phyloP scores from a whole-genome alignment of 1,140 invertebrate genomes.

The Whitmania pigra region DNA sequence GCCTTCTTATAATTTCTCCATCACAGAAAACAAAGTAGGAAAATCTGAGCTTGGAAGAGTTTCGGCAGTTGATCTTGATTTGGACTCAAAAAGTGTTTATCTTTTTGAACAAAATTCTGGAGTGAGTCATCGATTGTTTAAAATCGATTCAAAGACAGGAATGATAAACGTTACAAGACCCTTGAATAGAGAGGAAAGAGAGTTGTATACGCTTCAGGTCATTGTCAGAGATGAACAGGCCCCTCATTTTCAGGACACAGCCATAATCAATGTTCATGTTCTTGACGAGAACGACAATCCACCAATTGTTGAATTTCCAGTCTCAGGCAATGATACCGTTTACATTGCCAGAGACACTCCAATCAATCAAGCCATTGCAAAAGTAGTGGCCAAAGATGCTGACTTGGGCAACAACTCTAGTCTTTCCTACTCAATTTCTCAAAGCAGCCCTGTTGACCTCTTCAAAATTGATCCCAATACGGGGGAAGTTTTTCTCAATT shows the following conservation, averaged over 20 bases:
- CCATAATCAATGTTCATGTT: constrained; percentile 66
- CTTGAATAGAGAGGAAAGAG: background rate
- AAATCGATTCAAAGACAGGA: constrained; percentile 3
- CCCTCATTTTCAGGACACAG: constrained; percentile 37
- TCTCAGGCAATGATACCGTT: constrained; percentile 21
- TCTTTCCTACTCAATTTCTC: constrained; percentile 14
- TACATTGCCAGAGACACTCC: constrained; percentile 16
- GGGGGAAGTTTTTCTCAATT: constrained; percentile 12
- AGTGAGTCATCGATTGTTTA: constrained; percentile 4
- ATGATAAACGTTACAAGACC: background rate
- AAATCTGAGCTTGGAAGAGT: constrained; percentile 8
- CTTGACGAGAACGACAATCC: constrained; percentile 89
- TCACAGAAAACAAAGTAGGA: constrained; percentile 12
- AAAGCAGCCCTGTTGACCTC: background rate
- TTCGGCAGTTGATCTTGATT: constrained; percentile 10
- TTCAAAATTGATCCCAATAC: constrained; percentile 14
- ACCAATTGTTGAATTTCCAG: constrained; percentile 45
- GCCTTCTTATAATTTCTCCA: constrained; percentile 13
- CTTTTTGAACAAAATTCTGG: background rate
- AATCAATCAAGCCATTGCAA: constrained; percentile 8
- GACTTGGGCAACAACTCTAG: constrained; percentile 21
- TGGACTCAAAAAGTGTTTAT: constrained; percentile 2
- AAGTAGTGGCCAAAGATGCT: constrained; percentile 19
- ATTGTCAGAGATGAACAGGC: constrained; percentile 4
- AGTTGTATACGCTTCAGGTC: background rate